A percentile compares a stretch with the other conserved stretches of the same genome.
phyloP scores from a whole-genome alignment of 2,888 invertebrate genomes.

The Gandaritis pyraliata region DNA sequence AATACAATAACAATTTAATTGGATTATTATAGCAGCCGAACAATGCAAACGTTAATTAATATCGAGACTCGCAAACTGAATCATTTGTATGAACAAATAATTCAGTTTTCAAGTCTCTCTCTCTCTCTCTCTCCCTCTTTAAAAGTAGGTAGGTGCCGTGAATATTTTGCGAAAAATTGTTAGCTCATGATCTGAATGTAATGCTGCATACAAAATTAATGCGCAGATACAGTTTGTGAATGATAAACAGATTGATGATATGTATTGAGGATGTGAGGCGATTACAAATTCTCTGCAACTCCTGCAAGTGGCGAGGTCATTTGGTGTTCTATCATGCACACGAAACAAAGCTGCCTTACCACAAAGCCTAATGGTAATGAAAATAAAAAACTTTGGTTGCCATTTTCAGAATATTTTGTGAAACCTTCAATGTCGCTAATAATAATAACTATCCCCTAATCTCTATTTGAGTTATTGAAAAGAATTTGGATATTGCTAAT shows the following conservation, averaged over 20 bases:
- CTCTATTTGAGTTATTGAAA: too few relatives aligned
- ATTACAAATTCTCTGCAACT: conserved; percentile 36
- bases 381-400: too few relatives aligned
- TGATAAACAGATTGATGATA: conserved; percentile 53
- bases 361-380: too few relatives aligned
- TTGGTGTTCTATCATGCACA: conserved; percentile 15
- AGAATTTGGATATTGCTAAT: too few relatives aligned
- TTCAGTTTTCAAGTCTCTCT: too few relatives aligned
- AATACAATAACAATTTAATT: conserved; percentile 8
- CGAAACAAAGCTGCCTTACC: too few relatives aligned
- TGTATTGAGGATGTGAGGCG: conserved; percentile 40
- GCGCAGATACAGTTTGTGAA: conserved; percentile 55
- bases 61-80: conserved; percentile 30
- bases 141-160: conserved; percentile 43
- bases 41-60: conserved; percentile 27
- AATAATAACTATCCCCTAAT: too few relatives aligned
- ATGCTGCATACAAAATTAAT: conserved; percentile 65
- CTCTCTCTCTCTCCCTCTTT: too few relatives aligned
- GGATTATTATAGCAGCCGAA: conserved; percentile 3
- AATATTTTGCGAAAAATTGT: conserved; percentile 63
- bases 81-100: conserved; percentile 10
- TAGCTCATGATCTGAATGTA: conserved; percentile 74
- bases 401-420: too few relatives aligned
- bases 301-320: conserved; percentile 22
- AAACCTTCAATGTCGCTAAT: too few relatives aligned